Base-by-base conservation (phyloP, 2,797 vertebrate genomes). In the Epinephelus awoara region DNA sequence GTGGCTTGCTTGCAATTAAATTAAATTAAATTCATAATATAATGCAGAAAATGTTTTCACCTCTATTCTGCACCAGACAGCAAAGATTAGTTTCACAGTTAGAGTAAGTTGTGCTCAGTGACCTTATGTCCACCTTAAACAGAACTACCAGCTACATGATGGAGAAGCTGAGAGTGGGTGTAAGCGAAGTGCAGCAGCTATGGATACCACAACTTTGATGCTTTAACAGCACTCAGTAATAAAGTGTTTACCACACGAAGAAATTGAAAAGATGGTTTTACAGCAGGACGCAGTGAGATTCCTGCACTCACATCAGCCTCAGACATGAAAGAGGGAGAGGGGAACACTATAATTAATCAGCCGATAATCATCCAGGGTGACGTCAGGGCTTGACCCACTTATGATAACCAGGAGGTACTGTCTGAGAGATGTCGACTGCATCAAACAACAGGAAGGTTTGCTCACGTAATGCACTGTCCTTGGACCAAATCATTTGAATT, bases 371-470 rank as follows among this genome's bases (percentile, higher is more conserved):
- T 79, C 66, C 13, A 11, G 62, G 4, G 49, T 89, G 84, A 90
- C 70, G 79, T 88, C 69, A 71, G 65, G 11, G 50, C 59, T 78
- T 75, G 82, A 88, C 91, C 86, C 85, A 88, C 89, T 91, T 90
- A 42, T 71, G 34, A 66, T 42, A 63, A 79, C 66, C 68, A 1
- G 50, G 75, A 77, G 69, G 18, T 40, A 58, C 42, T 52, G 67
- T 75, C 23, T 21, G 79, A 67, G 34, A 3, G 51, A 6, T 61
- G 58, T 71, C 0, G 6, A 23, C 40, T 17, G 19, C 49, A 1
- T 79, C 23, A 50, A 49, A 47, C 46, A 21, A 40, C 59, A 57
- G 19, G 47, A 68, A 68, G 69, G 72, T 65, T 68, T 63, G 29
- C 57, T 57, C 11, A 14, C 13, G 2, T 42, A 63, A 1, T 58